Conservation (phyloP, 2,113 vertebrate genomes). For the Tretioscincus oriximinensis region DNA sequence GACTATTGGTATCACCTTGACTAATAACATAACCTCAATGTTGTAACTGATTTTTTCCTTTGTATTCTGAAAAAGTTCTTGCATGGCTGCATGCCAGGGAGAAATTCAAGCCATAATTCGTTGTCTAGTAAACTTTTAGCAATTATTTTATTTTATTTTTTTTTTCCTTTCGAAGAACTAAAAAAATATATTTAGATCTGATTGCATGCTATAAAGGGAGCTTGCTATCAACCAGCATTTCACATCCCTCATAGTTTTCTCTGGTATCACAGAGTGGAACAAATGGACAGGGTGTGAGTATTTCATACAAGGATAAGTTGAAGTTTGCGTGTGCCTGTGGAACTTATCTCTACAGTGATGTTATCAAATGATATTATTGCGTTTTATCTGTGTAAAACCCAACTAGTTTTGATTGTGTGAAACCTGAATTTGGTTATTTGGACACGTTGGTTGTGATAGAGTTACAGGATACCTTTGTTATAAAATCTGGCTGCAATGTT, state of each 20-base stretch:
- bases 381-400: too few relatives aligned
- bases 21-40: not conserved
- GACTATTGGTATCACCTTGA: not conserved
- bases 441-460: too few relatives aligned
- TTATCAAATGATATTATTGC: not conserved
- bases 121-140: not conserved
- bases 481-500: too few relatives aligned
- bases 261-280: not conserved
- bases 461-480: too few relatives aligned
- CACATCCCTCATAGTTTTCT: not conserved
- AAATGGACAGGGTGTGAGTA: too few relatives aligned
- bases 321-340: too few relatives aligned
- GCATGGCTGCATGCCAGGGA: not conserved
- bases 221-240: not conserved
- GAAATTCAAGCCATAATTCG: not conserved
- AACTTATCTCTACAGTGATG: too few relatives aligned
- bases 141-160: not conserved
- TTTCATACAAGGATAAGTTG: too few relatives aligned
- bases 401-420: too few relatives aligned
- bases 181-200: not conserved
- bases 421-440: too few relatives aligned
- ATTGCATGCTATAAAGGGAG: too few relatives aligned
- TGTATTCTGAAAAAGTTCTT: not conserved
- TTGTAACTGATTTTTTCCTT: conserved; percentile 13
- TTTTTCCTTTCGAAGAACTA: not conserved